phyloP scores from a whole-genome alignment of 2,797 vertebrate genomes.

The Harpagifer antarcticus region DNA sequence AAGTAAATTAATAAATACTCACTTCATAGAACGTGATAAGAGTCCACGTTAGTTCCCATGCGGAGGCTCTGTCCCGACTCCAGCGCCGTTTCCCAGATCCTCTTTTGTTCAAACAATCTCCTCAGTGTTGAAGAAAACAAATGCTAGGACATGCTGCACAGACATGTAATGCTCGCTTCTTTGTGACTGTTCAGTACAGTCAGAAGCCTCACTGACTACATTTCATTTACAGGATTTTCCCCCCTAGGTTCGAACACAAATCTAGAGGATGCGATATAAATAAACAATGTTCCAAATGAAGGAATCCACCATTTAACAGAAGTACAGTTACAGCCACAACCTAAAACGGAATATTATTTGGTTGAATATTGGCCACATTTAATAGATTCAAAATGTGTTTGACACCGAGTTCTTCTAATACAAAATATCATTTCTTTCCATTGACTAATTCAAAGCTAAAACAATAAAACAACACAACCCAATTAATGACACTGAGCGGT shows the following conservation, averaged over 20 bases:
- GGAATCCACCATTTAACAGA: not conserved
- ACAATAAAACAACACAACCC: not conserved
- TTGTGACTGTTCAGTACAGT: not conserved
- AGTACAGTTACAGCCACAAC: not conserved
- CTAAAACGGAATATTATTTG: not conserved
- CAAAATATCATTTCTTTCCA: slow-evolving; percentile 12
- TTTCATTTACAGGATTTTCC: not conserved
- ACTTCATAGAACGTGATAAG: not conserved
- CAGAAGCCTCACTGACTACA: not conserved
- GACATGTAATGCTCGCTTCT: not conserved
- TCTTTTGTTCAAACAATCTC: not conserved
- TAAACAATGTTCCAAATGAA: not conserved
- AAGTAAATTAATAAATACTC: slow-evolving; percentile 29
- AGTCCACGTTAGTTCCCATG: slow-evolving; percentile 19
- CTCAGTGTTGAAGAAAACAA: slow-evolving; percentile 1
- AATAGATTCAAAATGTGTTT: slow-evolving; percentile 22
- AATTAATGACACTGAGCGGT: slow-evolving; percentile 8
- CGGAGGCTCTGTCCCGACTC: not conserved
- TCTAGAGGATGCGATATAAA: not conserved
- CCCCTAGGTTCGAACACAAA: too few species aligned
- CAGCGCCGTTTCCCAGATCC: not conserved
- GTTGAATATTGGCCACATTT: not conserved
- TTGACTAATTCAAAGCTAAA: slow-evolving; percentile 10
- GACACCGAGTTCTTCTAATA: slow-evolving; percentile 4
- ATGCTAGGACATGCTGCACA: not conserved